phyloP scores from a whole-genome alignment of 2,113 vertebrate genomes.

The Rissa tridactyla region DNA sequence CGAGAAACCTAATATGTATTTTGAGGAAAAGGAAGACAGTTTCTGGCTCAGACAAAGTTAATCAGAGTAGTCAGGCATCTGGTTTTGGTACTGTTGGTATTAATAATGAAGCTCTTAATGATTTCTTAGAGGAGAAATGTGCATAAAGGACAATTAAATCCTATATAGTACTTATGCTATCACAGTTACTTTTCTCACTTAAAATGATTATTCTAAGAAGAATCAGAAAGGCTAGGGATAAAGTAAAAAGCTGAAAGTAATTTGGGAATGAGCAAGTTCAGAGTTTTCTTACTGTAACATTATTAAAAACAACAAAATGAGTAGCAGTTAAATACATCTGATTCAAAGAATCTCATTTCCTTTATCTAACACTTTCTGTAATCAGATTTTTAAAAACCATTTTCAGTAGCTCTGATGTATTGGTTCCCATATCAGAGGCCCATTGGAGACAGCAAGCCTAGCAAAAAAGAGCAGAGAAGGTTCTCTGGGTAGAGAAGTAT shows the following conservation, averaged over 20 bases:
- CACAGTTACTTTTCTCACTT: neutral
- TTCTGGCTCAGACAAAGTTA: neutral
- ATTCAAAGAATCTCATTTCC: neutral
- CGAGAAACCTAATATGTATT: neutral
- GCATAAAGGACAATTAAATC: neutral
- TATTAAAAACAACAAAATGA: neutral
- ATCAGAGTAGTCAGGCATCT: neutral
- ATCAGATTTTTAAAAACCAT: neutral
- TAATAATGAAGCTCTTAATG: neutral
- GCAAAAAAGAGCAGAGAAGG: neutral
- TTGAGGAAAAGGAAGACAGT: neutral
- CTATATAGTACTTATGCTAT: neutral
- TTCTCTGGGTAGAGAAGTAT: neutral
- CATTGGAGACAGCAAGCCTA: neutral
- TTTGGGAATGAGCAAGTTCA: neutral
- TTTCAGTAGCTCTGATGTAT: neutral
- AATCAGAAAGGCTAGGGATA: neutral
- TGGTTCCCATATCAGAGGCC: neutral
- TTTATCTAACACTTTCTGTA: neutral
- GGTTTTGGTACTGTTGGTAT: neutral
- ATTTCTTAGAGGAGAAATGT: neutral
- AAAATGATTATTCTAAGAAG: neutral
- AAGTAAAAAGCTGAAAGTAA: neutral
- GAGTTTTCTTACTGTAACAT: neutral
- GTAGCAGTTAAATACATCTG: neutral